These are phyloP conservation scores for Tyto alba DNA, from an alignment of 2,113 vertebrate genomes.

Conservation along the genomic window DNA sequence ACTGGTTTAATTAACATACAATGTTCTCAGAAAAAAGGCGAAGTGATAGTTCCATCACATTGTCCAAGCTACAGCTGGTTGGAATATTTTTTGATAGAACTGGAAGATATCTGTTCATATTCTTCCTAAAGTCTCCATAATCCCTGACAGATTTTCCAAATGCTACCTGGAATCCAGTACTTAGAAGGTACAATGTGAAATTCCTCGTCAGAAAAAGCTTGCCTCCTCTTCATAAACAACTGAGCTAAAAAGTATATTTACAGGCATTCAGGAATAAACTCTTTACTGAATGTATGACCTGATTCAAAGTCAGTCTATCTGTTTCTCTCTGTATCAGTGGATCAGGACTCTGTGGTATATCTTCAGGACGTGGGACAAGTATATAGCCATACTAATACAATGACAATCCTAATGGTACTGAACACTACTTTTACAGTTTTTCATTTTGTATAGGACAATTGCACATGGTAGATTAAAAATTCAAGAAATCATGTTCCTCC, in stretches of 20 bases:
- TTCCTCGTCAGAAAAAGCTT: neutral
- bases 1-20: neutral
- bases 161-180: neutral
- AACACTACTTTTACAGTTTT: neutral
- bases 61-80: neutral
- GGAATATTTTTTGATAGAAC: neutral
- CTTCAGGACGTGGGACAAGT: neutral
- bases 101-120: neutral
- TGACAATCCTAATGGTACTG: neutral
- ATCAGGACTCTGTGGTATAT: neutral
- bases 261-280: neutral
- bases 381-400: neutral
- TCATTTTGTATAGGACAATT: neutral
- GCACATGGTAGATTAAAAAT: neutral
- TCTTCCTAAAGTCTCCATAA: neutral
- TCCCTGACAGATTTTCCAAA: neutral
- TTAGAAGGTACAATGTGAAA: neutral
- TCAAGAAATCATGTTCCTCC: neutral
- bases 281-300: neutral
- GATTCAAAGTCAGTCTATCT: neutral
- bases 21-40: neutral
- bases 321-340: neutral
- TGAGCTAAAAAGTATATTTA: neutral
- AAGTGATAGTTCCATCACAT: neutral
- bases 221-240: neutral